A percentile compares a stretch with the other conserved stretches of the same genome.
Evolutionary conservation across 2,888 invertebrate genomes (phyloP).

Genomic region (Drosophila neotestacea): DNA sequence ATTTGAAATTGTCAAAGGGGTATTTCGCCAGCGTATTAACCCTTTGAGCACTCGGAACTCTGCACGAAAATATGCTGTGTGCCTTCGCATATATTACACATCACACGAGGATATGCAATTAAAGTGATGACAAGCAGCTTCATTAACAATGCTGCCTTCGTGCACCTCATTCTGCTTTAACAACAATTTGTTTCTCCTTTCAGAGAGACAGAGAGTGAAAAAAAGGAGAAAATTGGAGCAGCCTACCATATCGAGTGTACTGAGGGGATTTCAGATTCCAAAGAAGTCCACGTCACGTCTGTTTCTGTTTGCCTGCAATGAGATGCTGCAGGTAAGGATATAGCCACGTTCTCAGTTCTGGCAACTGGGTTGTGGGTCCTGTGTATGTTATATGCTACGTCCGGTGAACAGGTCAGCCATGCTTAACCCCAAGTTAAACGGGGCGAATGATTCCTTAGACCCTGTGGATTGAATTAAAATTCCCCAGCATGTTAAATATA

Average conservation of each 20-base stretch:
- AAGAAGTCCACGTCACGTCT: constrained; percentile 85
- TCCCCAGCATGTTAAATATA: constrained; percentile 49
- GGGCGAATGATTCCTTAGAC: constrained; percentile 37
- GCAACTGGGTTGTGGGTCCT: background rate
- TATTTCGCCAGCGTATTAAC: constrained; percentile 1
- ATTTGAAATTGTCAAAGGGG: background rate
- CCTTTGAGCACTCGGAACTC: background rate
- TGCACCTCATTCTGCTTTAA: constrained; percentile 15
- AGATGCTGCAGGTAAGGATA: constrained; percentile 81
- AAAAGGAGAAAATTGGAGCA: constrained; percentile 37
- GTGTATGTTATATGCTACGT: background rate
- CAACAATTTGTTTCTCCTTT: constrained; percentile 15
- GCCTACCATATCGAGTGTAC: constrained; percentile 61
- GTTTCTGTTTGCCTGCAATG: constrained; percentile 84
- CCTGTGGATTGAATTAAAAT: constrained; percentile 45
- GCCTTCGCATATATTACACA: constrained; percentile 33
- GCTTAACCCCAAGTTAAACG: constrained; percentile 38
- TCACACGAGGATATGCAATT: constrained; percentile 39
- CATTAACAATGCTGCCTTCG: constrained; percentile 42
- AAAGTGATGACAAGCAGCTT: constrained; percentile 49
- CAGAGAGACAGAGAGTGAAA: background rate
- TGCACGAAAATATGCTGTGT: constrained; percentile 5
- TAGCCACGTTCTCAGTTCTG: constrained; percentile 18
- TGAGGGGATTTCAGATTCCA: constrained; percentile 74
- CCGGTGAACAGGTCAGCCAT: constrained; percentile 30